Conservation (phyloP, 53 echinoderm and acorn worm species). For the Paracentrotus lividus region DNA sequence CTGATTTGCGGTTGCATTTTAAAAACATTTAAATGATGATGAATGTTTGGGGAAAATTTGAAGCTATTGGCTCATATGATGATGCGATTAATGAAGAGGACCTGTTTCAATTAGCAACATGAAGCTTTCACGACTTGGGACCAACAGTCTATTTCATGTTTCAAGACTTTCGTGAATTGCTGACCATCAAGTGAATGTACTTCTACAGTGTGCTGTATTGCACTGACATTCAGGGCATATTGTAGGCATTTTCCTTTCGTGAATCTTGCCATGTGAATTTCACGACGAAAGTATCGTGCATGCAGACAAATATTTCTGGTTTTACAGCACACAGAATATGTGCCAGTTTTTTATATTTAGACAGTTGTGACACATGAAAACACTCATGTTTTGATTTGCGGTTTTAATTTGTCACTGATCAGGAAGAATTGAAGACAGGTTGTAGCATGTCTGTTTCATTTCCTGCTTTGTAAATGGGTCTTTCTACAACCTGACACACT, state of each 20-base stretch:
- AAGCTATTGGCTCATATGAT: background rate
- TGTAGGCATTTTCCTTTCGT: no score
- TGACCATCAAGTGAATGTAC: no score
- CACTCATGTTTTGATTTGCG: background rate
- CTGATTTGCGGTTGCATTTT: no score
- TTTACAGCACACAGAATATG: no score
- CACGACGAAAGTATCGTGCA: background rate
- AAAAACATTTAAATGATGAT: slow-evolving; percentile 2
- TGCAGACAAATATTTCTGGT: background rate
- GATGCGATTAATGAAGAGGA: background rate
- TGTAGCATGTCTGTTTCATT: slow-evolving; percentile 1
- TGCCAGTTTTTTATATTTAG: background rate
- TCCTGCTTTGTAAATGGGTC: background rate
- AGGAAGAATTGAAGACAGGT: background rate
- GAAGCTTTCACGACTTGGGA: no score
- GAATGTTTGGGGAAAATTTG: background rate
- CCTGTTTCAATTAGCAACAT: background rate
- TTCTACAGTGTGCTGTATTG: no score
- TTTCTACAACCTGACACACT: background rate
- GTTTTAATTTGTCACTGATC: background rate
- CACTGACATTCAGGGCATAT: no score
- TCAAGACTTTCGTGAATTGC: no score
- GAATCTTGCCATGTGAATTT: no score
- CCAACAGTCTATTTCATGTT: no score
- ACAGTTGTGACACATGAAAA: background rate